Evolutionary conservation across 2,888 invertebrate species (phyloP).

Genomic region (Ceriagrion tenellum): DNA sequence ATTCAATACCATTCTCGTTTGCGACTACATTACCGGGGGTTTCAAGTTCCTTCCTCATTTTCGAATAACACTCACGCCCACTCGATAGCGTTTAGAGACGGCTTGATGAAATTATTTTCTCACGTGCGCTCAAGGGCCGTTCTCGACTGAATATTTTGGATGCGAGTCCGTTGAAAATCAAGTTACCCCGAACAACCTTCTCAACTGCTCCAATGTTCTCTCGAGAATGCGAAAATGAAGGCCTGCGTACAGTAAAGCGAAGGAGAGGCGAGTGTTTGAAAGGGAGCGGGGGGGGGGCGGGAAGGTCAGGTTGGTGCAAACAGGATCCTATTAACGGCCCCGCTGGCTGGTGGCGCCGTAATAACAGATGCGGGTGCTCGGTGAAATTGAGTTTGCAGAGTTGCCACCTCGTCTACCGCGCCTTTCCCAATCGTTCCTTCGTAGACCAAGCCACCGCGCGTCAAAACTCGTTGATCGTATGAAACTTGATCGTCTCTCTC

Average conservation of each 20-base stretch:
- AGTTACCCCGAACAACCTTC: neutral
- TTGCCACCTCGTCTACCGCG: neutral
- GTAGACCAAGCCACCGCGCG: neutral
- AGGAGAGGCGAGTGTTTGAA: neutral
- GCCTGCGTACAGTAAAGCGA: neutral
- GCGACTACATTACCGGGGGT: neutral
- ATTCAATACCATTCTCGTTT: too few relatives aligned
- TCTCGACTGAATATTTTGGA: neutral
- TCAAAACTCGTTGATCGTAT: neutral
- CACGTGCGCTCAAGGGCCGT: neutral
- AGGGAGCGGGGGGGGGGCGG: neutral
- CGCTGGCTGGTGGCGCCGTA: constrained; percentile 2
- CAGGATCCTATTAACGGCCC: constrained; percentile 3
- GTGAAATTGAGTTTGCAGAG: constrained; percentile 38
- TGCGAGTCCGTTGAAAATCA: neutral
- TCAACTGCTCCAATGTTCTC: neutral
- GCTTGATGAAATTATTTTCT: neutral
- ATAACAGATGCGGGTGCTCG: neutral
- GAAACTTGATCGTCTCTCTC: constrained; percentile 7
- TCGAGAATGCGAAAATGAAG: neutral
- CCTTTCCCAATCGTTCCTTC: neutral
- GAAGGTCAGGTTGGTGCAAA: neutral
- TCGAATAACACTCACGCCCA: neutral
- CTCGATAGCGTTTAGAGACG: neutral
- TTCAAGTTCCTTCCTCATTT: neutral